Conservation (phyloP, 2,888 invertebrate genomes). For the Coelopa pilipes region DNA sequence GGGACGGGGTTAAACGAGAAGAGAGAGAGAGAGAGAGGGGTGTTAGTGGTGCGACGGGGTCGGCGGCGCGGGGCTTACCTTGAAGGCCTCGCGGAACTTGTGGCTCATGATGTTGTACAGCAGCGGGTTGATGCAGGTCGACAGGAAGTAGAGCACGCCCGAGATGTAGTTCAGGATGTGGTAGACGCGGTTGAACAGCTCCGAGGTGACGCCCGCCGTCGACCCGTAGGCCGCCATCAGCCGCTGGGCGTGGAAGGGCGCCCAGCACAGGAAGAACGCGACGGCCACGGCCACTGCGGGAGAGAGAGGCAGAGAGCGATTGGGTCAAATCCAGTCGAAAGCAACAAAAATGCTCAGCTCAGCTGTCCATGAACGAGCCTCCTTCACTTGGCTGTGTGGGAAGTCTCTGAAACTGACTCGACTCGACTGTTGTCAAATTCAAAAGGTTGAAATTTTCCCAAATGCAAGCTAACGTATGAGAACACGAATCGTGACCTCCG, state of each 20-base stretch:
- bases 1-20: not conserved
- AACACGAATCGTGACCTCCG: too few relatives aligned
- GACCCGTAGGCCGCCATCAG: constrained; percentile 81
- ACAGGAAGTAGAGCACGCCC: constrained; percentile 75
- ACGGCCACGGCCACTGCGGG: constrained; percentile 85
- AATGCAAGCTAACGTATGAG: too few relatives aligned
- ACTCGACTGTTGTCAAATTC: too few relatives aligned
- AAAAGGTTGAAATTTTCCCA: too few relatives aligned
- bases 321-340: not conserved
- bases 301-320: constrained; percentile 34
- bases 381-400: too few relatives aligned
- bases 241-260: constrained; percentile 92
- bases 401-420: too few relatives aligned
- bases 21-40: not conserved
- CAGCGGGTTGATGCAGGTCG: constrained; percentile 77
- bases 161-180: constrained; percentile 75
- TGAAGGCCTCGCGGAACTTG: constrained; percentile 77
- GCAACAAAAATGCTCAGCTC: too few relatives aligned
- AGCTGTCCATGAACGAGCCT: too few relatives aligned
- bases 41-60: not conserved
- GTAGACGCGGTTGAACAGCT: constrained; percentile 70
- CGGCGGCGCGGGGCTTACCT: constrained; percentile 65
- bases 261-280: constrained; percentile 87
- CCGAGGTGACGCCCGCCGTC: constrained; percentile 55
- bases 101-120: constrained; percentile 79